Evolutionary conservation across 2,113 vertebrate genomes (phyloP).

Genomic region (Gymnocephalus cernua): DNA sequence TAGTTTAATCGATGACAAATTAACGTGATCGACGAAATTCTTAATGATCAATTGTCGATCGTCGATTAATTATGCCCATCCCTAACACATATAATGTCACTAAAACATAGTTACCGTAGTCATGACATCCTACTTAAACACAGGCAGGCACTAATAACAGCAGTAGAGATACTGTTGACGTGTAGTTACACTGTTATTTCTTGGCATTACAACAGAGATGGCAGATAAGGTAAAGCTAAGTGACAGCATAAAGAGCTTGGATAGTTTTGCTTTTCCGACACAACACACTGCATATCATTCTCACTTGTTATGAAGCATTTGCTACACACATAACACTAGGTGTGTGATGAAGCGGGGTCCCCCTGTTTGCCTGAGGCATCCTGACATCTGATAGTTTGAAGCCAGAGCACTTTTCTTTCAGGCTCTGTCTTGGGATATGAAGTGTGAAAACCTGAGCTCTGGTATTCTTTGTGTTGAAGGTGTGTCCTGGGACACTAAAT

Average conservation of each 20-base stretch:
- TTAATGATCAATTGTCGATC: no score
- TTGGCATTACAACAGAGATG: not conserved
- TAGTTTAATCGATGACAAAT: no score
- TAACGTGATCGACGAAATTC: no score
- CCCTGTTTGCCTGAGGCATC: slow-evolving; percentile 25
- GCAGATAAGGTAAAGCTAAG: not conserved
- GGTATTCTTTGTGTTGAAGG: not conserved
- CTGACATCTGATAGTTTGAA: slow-evolving; percentile 32
- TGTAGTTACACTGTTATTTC: not conserved
- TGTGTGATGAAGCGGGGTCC: slow-evolving; percentile 23
- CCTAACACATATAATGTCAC: not conserved
- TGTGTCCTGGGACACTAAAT: not conserved
- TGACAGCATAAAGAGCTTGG: not conserved
- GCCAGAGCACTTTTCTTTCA: slow-evolving; percentile 17
- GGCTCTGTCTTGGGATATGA: slow-evolving; percentile 15
- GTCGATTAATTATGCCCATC: no score
- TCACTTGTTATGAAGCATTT: slow-evolving; percentile 22
- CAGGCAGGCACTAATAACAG: not conserved
- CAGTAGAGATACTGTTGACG: not conserved
- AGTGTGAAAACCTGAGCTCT: slow-evolving; percentile 11
- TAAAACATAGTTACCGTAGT: not conserved
- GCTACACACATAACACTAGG: not conserved
- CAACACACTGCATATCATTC: not conserved
- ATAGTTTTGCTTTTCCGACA: slow-evolving; percentile 1
- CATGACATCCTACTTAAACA: not conserved